A percentile compares a stretch with the other conserved stretches of the same genome.
Conservation (phyloP, 92 coral and sea anemone species). For the Phenganax marumi region DNA sequence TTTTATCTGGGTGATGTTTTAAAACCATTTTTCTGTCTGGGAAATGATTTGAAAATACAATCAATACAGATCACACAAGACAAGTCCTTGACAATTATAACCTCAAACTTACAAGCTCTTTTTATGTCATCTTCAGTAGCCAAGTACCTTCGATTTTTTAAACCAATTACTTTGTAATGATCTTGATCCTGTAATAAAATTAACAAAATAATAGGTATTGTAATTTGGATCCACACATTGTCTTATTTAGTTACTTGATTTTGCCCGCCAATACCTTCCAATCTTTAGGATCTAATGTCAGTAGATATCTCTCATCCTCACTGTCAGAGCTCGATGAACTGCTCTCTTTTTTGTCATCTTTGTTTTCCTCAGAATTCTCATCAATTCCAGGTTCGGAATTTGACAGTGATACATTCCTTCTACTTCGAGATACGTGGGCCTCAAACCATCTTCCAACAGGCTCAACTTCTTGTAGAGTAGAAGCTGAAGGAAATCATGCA, state of each 20-base stretch:
- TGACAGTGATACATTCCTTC: slow-evolving; percentile 67
- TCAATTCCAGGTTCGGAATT: slow-evolving; percentile 66
- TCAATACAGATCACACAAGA: neutral
- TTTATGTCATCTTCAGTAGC: slow-evolving; percentile 81
- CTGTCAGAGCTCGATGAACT: slow-evolving; percentile 85
- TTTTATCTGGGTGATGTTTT: slow-evolving; percentile 92
- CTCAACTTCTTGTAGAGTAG: slow-evolving; percentile 66
- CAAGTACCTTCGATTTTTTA: slow-evolving; percentile 76
- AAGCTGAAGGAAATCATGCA: slow-evolving; percentile 57
- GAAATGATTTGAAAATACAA: neutral
- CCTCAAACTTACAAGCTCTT: slow-evolving; percentile 77
- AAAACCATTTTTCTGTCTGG: slow-evolving; percentile 88
- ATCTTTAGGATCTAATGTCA: slow-evolving; percentile 86
- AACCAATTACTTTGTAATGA: slow-evolving; percentile 90
- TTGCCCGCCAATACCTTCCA: slow-evolving; percentile 68
- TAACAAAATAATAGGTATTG: neutral
- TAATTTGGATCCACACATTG: neutral
- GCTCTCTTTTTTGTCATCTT: slow-evolving; percentile 50
- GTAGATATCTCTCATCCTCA: slow-evolving; percentile 86
- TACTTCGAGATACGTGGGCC: slow-evolving; percentile 77
- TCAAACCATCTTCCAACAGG: slow-evolving; percentile 98
- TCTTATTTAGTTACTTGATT: neutral
- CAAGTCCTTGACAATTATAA: neutral
- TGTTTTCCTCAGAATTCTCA: slow-evolving; percentile 42
- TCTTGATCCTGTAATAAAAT: slow-evolving; percentile 74